Conservation (phyloP, 2,113 vertebrate species). For the Eupsittula cactorum region DNA sequence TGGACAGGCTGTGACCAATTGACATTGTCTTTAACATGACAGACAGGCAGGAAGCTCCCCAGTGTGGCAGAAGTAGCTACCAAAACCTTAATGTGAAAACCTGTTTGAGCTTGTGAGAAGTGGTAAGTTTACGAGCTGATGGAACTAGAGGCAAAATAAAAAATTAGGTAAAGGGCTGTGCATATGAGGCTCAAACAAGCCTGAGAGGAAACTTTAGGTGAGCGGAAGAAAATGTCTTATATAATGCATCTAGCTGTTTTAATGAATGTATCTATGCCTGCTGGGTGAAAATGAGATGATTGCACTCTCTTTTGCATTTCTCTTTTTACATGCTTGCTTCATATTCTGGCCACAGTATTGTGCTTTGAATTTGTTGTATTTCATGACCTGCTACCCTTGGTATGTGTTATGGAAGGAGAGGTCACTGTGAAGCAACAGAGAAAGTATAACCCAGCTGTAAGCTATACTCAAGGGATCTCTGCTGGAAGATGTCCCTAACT, state of each 20-base stretch:
- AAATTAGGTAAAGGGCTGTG: neutral
- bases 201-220: neutral
- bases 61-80: neutral
- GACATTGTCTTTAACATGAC: neutral
- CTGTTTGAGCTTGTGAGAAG: neutral
- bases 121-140: neutral
- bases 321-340: neutral
- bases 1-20: neutral
- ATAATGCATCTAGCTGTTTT: neutral
- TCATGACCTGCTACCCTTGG: neutral
- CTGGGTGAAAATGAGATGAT: neutral
- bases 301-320: neutral
- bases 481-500: fast-evolving
- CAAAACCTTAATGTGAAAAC: neutral
- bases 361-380: neutral
- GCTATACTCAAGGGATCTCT: neutral
- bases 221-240: neutral
- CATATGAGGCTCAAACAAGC: neutral
- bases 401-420: fast-evolving
- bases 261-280: neutral
- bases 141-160: neutral
- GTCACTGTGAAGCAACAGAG: neutral
- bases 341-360: fast-evolving
- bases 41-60: neutral
- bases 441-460: fast-evolving